phyloP scores from a whole-genome alignment of 2,113 vertebrate species.

The Taurulus bubalis region DNA sequence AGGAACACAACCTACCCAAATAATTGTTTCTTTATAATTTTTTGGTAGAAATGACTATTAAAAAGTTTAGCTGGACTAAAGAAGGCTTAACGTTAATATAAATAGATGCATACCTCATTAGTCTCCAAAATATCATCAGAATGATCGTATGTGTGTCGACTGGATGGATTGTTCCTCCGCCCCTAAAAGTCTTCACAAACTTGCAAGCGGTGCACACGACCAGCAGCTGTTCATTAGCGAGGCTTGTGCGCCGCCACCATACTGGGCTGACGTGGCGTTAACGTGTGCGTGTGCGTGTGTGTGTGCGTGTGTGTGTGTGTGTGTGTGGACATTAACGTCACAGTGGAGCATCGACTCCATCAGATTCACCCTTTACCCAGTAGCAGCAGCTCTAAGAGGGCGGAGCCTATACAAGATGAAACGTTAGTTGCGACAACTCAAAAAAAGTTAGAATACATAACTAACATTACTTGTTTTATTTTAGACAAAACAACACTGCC shows the following conservation, averaged over 20 bases:
- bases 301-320: too few relatives aligned
- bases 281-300: too few relatives aligned
- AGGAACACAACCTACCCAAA: background rate
- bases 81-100: background rate
- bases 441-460: background rate
- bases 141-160: slow-evolving; percentile 8
- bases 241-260: too few relatives aligned
- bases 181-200: too few relatives aligned
- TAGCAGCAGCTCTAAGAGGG: background rate
- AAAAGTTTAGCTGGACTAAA: background rate
- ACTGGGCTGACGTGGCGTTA: too few relatives aligned
- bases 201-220: too few relatives aligned
- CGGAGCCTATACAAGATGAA: background rate
- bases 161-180: too few relatives aligned
- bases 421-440: background rate
- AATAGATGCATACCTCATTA: slow-evolving; percentile 5
- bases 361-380: background rate
- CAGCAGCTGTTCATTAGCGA: too few relatives aligned
- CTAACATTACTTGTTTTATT: slow-evolving; percentile 11
- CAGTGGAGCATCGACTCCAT: background rate
- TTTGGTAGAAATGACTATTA: background rate
- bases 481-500: slow-evolving; percentile 22
- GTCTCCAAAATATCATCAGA: slow-evolving; percentile 4
- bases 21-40: background rate
- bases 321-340: background rate